Evolutionary conservation across 2,113 vertebrate genomes (phyloP).

Genomic region (Tinamus guttatus): DNA sequence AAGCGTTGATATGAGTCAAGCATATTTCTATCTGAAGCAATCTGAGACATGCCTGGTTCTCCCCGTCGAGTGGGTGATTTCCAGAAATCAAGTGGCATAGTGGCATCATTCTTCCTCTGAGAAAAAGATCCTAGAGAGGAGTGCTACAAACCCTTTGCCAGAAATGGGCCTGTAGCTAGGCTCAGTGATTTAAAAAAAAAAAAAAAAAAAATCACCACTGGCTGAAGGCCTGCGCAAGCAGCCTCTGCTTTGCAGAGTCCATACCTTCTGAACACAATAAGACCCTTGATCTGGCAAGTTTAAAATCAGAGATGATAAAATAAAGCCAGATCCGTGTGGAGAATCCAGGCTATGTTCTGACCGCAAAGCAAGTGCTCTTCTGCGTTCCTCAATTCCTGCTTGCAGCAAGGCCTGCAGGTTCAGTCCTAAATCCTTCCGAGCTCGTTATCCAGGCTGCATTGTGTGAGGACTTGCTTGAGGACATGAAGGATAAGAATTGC

Average conservation of each 20-base stretch:
- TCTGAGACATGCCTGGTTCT: neutral
- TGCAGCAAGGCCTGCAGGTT: neutral
- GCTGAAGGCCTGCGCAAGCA: neutral
- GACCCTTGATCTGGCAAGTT: neutral
- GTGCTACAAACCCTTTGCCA: neutral
- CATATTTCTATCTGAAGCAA: neutral
- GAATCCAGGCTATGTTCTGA: neutral
- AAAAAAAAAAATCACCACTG: neutral
- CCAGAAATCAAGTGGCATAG: neutral
- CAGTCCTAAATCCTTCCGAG: neutral
- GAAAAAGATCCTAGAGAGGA: neutral
- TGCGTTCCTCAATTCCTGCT: neutral
- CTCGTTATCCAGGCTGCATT: neutral
- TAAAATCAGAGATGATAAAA: neutral
- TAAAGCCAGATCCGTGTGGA: neutral
- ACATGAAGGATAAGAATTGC: neutral
- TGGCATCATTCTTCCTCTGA: neutral
- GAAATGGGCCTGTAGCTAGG: neutral
- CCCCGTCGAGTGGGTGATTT: neutral
- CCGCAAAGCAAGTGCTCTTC: neutral
- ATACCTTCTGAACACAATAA: neutral
- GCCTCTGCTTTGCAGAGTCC: neutral
- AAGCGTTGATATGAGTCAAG: neutral
- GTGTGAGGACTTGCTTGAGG: neutral
- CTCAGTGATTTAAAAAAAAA: neutral